phyloP scores from a whole-genome alignment of 1,140 invertebrate genomes.

The Plodia interpunctella region DNA sequence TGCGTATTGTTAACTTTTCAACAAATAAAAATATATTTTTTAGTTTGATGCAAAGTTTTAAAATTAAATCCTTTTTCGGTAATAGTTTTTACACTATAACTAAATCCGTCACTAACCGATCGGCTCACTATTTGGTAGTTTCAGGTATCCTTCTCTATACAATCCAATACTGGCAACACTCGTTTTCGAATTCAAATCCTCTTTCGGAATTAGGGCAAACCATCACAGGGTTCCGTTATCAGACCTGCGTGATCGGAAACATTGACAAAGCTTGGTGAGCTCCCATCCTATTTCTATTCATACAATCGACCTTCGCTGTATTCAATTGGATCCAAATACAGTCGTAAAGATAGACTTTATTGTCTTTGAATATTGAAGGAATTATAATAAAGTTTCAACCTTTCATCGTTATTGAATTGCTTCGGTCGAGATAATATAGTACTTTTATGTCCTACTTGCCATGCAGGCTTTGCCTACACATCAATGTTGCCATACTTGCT shows the following conservation, averaged over 20 bases:
- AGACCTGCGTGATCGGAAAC: constrained; percentile 1
- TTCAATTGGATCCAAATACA: constrained; percentile 2
- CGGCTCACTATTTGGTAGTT: neutral
- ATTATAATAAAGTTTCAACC: constrained; percentile 2
- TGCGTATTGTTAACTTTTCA: no score
- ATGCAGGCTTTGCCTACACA: no score
- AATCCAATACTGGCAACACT: neutral
- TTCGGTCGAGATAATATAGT: neutral
- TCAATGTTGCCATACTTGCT: no score
- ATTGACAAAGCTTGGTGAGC: neutral
- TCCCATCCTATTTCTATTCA: constrained; percentile 1
- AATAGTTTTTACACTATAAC: no score
- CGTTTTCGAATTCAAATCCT: neutral
- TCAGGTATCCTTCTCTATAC: neutral
- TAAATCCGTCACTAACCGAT: no score
- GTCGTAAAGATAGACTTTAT: neutral
- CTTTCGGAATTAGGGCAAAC: neutral
- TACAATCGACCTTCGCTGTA: constrained; percentile 4
- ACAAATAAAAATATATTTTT: no score
- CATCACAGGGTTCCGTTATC: neutral
- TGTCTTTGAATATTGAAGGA: constrained; percentile 5
- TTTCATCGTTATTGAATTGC: neutral
- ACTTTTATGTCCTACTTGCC: neutral
- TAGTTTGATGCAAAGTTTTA: no score
- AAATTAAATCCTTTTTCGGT: no score